phyloP scores from a whole-genome alignment of 2,797 vertebrate species.

The Myioborus miniatus region DNA sequence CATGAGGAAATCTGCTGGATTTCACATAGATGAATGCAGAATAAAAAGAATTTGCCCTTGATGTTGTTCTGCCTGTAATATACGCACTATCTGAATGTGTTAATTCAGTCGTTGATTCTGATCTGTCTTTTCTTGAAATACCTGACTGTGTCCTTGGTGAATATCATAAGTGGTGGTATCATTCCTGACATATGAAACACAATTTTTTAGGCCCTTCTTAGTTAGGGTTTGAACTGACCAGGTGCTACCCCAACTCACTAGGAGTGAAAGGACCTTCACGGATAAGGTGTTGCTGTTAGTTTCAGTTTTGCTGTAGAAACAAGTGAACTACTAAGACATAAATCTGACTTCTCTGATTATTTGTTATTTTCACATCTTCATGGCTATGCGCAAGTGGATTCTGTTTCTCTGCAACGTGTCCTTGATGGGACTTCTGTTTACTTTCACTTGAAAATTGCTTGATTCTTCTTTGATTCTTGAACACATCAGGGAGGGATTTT shows the following conservation, averaged over 20 bases:
- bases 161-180: constrained; percentile 11
- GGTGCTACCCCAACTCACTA: constrained; percentile 44
- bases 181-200: neutral
- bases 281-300: constrained; percentile 42
- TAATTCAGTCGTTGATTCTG: neutral
- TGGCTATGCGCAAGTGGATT: neutral
- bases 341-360: neutral
- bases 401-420: neutral
- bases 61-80: constrained; percentile 45
- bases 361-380: neutral
- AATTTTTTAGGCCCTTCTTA: constrained; percentile 10
- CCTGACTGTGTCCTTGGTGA: constrained; percentile 39
- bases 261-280: constrained; percentile 52
- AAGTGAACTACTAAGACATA: neutral
- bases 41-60: constrained; percentile 2
- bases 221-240: neutral
- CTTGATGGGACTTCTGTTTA: neutral
- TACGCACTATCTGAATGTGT: constrained; percentile 7
- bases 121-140: constrained; percentile 34
- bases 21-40: constrained; percentile 22
- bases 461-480: neutral
- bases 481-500: constrained; percentile 14
- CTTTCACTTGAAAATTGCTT: constrained; percentile 13
- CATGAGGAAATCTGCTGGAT: constrained; percentile 30
- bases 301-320: constrained; percentile 46